Percentiles rank a stretch among this genome's conserved stretches.
phyloP scores from a whole-genome alignment of 2,888 invertebrate species.

The Ormia ochracea region DNA sequence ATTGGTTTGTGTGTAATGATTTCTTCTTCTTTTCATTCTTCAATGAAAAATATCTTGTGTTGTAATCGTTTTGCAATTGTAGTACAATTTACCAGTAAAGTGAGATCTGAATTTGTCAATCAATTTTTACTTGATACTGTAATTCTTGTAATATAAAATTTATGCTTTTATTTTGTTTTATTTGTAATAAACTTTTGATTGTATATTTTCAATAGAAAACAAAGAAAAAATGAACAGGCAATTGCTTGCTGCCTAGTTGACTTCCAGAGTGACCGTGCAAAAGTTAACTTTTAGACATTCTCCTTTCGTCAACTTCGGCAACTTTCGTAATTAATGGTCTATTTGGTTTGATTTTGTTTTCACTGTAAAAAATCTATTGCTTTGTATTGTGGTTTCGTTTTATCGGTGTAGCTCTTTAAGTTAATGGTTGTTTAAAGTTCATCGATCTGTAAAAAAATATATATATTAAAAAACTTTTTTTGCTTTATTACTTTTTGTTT shows the following conservation, averaged over 20 bases:
- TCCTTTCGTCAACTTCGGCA: not conserved
- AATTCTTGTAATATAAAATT: conserved; percentile 63
- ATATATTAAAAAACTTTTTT: conserved; percentile 50
- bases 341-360: conserved; percentile 49
- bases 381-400: conserved; percentile 53
- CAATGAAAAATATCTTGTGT: conserved; percentile 56
- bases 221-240: conserved; percentile 32
- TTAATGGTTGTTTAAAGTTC: conserved; percentile 33
- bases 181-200: conserved; percentile 42
- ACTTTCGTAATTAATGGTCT: conserved; percentile 36
- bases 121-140: conserved; percentile 49
- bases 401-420: conserved; percentile 22
- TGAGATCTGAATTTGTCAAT: conserved; percentile 61
- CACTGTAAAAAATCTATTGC: conserved; percentile 62
- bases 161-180: conserved; percentile 50
- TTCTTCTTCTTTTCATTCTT: not conserved
- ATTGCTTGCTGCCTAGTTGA: not conserved
- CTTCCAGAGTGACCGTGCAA: too few relatives aligned
- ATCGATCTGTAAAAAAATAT: conserved; percentile 58
- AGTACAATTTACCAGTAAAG: conserved; percentile 64
- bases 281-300: not conserved
- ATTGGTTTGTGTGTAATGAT: not conserved
- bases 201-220: conserved; percentile 57
- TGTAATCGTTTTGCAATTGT: conserved; percentile 34
- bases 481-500: conserved; percentile 43